Conservation (phyloP, 2,888 invertebrate species). For the Ypsolopha sequella region DNA sequence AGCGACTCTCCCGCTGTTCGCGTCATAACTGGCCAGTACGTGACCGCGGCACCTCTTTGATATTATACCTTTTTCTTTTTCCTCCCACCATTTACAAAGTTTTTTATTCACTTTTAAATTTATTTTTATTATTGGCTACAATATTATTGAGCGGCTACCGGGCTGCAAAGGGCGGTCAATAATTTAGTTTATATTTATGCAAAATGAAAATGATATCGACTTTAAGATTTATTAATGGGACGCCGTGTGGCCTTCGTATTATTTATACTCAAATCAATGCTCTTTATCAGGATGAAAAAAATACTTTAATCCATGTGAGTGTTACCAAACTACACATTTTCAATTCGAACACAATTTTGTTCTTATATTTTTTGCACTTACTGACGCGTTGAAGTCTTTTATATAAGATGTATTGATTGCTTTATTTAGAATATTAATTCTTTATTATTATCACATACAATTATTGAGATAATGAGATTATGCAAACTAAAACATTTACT, state of each 20-base stretch:
- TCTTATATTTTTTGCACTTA: too few species aligned
- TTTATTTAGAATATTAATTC: too few species aligned
- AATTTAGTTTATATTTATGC: conserved; percentile 67
- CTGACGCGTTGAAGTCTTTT: neutral
- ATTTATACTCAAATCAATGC: neutral
- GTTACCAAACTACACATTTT: too few species aligned
- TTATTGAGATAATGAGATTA: too few species aligned
- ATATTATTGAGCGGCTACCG: conserved; percentile 65
- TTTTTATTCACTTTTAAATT: conserved; percentile 34
- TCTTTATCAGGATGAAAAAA: too few species aligned
- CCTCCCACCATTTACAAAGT: conserved; percentile 41
- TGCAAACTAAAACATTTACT: too few species aligned
- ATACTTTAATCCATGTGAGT: too few species aligned
- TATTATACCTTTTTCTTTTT: conserved; percentile 40
- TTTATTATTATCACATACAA: too few species aligned
- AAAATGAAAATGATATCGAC: conserved; percentile 58
- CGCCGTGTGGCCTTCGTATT: conserved; percentile 21
- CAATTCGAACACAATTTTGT: too few species aligned
- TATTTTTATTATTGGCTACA: conserved; percentile 63
- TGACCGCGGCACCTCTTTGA: conserved; percentile 64
- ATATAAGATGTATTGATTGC: neutral
- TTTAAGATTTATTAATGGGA: conserved; percentile 51
- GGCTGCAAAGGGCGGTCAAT: conserved; percentile 56
- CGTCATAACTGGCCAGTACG: conserved; percentile 60
- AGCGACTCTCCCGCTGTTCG: conserved; percentile 47